A percentile compares a stretch with the other conserved stretches of the same genome.
Conservation (phyloP, 2,113 vertebrate genomes). For the Rhegmatorhina hoffmannsi region DNA sequence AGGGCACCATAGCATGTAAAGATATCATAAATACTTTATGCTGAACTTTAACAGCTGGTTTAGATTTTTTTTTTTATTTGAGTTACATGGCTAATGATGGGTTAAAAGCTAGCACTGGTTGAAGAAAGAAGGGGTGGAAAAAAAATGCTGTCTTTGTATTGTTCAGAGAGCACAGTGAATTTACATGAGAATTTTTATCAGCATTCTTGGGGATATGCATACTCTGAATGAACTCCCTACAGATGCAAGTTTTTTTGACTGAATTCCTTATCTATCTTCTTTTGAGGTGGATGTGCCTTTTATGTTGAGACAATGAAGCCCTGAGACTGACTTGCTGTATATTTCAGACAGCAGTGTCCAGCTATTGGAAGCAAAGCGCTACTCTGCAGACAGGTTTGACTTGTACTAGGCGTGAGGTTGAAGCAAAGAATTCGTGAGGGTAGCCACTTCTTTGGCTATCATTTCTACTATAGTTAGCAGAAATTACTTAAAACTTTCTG, state of each 20-base stretch:
- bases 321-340: not conserved
- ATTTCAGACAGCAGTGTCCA: not conserved
- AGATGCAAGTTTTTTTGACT: slow-evolving; percentile 24
- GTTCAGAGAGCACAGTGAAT: slow-evolving; percentile 1
- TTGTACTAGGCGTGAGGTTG: not conserved
- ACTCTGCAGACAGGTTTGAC: not conserved
- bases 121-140: not conserved
- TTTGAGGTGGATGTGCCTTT: slow-evolving; percentile 31
- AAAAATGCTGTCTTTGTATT: not conserved
- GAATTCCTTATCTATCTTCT: slow-evolving; percentile 29
- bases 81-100: not conserved
- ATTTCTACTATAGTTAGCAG: not conserved
- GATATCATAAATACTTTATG: not conserved
- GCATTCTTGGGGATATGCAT: not conserved
- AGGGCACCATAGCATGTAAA: not conserved
- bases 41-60: not conserved
- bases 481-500: not conserved
- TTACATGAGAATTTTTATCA: slow-evolving; percentile 56
- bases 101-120: slow-evolving; percentile 14
- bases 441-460: not conserved
- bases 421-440: not conserved
- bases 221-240: not conserved
- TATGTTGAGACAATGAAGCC: not conserved
- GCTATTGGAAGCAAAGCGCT: not conserved
- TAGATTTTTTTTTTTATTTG: not conserved